Evolutionary conservation across 2,113 vertebrate genomes (phyloP), one percentile per base, ranked within the genome.

Genomic region (Corythornis cristatus): DNA sequence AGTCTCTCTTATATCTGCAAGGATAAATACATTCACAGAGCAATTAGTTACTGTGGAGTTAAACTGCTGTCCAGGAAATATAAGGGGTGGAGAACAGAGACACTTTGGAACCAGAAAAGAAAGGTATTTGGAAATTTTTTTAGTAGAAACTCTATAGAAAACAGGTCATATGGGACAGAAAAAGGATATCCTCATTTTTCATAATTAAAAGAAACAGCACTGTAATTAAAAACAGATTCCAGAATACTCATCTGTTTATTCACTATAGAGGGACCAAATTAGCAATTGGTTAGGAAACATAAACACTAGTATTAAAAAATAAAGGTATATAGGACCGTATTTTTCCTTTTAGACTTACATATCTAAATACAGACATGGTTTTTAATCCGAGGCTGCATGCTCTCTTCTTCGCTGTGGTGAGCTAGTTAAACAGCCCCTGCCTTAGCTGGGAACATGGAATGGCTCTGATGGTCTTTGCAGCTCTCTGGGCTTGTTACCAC

Each of bases 221-320:
- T 78, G 43, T 95, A 93, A 96, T 96, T 91, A 93, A 93, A 89
- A 89, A 19, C 94, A 95, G 78, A 75, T 81, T 86, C 72, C 72
- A 89, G 68, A 88, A 71, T 71, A 74, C 31, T 78, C 46, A 45
- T 74, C 85, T 86, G 82, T 88, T 96, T 93, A 89, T 93, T 82
- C 50, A 8, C 50, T 84, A 65, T 92, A 93, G 77, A 94, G 57
- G 70, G 65, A 68, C 40, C 26, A 51, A 91, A 92, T 86, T 90
- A 96, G 45, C 65, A 81, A 46, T 37, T 23, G 10, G 20, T 92
- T 88, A 78, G 81, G 66, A 93, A 94, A 71, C 17, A 66, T 2
- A 56, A 35, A 54, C 1, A 15, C 11, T 64, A 57, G 31, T 28
- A 57, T 23, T 35, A 85, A 78, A 88, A 83, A 86, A 37, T 31